phyloP scores from a whole-genome alignment of 1,140 invertebrate genomes.

The Leguminivora glycinivorella region DNA sequence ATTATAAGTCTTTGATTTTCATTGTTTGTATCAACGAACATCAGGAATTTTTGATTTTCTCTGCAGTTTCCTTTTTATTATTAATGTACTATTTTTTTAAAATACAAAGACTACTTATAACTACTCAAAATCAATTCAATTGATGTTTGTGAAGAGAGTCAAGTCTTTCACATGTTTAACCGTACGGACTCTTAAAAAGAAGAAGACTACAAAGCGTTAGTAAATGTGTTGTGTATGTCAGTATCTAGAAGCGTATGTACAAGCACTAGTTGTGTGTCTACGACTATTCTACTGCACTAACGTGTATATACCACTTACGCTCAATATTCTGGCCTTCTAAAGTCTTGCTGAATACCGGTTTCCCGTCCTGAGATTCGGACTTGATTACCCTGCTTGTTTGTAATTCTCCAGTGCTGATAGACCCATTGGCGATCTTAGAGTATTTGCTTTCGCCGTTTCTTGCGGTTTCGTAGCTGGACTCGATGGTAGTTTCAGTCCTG shows the following conservation, averaged over 20 bases:
- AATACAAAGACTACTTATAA: too few species aligned
- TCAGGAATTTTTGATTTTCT: too few species aligned
- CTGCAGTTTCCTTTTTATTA: too few species aligned
- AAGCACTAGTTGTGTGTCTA: constrained; percentile 67
- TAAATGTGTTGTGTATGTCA: constrained; percentile 73
- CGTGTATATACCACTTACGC: constrained; percentile 82
- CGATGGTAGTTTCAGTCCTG: constrained; percentile 59
- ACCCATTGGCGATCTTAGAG: constrained; percentile 63
- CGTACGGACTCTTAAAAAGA: constrained; percentile 50
- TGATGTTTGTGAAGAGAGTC: not conserved
- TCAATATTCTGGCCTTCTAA: constrained; percentile 87
- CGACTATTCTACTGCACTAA: too few species aligned
- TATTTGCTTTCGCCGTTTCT: constrained; percentile 61
- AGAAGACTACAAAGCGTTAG: constrained; percentile 52
- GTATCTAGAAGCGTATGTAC: constrained; percentile 73
- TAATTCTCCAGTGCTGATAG: constrained; percentile 46
- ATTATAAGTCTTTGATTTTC: too few species aligned
- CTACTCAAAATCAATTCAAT: not conserved
- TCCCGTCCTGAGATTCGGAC: constrained; percentile 76
- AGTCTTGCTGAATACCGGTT: constrained; percentile 85
- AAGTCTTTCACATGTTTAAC: constrained; percentile 17
- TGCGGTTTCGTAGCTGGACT: constrained; percentile 67
- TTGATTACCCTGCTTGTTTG: constrained; percentile 53
- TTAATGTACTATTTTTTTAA: too few species aligned
- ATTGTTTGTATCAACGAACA: too few species aligned